Base-by-base conservation (phyloP, 2,888 invertebrate species). In the Augochlorella aurata region DNA sequence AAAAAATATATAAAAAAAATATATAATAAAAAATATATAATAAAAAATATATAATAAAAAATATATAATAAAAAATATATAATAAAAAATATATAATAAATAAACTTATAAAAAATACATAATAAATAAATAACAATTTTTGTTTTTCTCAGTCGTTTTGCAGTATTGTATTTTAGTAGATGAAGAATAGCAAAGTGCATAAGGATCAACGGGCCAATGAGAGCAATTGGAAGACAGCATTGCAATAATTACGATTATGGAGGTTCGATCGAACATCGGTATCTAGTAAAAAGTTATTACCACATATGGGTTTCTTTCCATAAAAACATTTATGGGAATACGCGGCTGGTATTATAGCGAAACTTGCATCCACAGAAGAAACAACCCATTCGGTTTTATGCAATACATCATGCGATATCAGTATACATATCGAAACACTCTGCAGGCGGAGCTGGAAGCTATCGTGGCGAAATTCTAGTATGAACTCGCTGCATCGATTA, bases 341-440 rank as follows among this genome's bases (percentile, higher is more conserved):
- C 38, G 38, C 58, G 8, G 58, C 24, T 29, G 58, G 24, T 14
- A 24, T 58, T 58, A 24, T 16, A 7, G 58, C 0, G 58, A 58
- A 58, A 58, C 58, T 58, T 24, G 24, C 58, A 16, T 29, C 58
- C 58, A 16, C 24, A 58, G 24, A 58, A 58, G 24, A 58, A 58
- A 14, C 8, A 29, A 24, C 14, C 58, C 58, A 58, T 58, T 29
- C 16, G 58, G 58, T 12, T 16, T 21, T 16, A 16, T 24, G 24
- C 58, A 16, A 58, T 58, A 2, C 58, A 58, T 58, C 58, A 58
- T 58, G 16, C 24, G 58, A 58, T 58, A 58, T 58, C 58, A 0
- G 58, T 58, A 24, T 58, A 58, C 58, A 16, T 58, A 58, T 58
- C 58, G 58, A 24, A 58, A 58, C 58, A 58, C 58, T 58, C 58